Evolutionary conservation across 2,113 vertebrate genomes (phyloP).

Genomic region (Emydocephalus ijimae): DNA sequence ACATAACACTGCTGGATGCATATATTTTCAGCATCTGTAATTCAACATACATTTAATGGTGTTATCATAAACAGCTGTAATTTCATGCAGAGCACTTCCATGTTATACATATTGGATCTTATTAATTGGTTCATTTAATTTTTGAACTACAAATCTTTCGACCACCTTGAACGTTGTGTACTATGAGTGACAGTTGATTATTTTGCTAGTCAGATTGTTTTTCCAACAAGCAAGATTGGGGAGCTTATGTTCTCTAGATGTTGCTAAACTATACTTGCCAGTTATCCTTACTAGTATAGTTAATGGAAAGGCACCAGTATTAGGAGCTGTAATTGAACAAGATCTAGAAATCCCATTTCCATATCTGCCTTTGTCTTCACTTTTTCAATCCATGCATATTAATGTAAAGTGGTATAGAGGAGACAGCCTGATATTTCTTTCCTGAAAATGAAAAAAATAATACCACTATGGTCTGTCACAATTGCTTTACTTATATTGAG

Average conservation of each 20-base stretch:
- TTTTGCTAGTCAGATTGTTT: background rate
- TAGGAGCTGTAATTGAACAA: background rate
- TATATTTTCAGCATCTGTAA: background rate
- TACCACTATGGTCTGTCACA: constrained; percentile 23
- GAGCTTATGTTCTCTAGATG: background rate
- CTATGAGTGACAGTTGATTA: background rate
- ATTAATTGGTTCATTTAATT: background rate
- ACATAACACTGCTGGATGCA: background rate
- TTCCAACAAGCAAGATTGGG: background rate
- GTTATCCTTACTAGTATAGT: background rate
- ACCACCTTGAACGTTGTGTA: background rate
- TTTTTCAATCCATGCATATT: constrained; percentile 15
- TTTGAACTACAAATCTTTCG: background rate
- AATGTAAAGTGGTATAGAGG: constrained; percentile 25
- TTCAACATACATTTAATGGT: background rate
- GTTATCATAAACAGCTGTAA: background rate
- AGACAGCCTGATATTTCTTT: constrained; percentile 36
- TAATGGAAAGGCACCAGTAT: background rate
- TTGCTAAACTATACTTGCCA: background rate
- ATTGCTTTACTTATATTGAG: constrained; percentile 23
- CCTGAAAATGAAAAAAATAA: background rate
- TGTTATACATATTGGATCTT: background rate
- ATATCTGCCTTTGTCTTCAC: background rate
- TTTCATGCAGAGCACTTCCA: background rate
- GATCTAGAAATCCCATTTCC: background rate